phyloP scores from a whole-genome alignment of 2,888 invertebrate species.

The Ornithoptera alexandrae region DNA sequence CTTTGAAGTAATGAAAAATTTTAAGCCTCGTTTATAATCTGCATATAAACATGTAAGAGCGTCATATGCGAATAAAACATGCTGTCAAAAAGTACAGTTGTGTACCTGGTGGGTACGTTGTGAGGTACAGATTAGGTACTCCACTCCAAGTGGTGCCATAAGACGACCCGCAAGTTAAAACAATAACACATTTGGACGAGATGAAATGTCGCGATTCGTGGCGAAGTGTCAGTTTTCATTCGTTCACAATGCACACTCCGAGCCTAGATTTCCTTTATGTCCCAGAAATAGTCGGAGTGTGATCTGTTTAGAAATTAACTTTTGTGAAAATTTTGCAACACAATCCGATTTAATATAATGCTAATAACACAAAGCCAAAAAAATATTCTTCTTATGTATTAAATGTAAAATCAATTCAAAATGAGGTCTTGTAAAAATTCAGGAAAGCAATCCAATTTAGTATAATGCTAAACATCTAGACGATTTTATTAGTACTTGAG shows the following conservation, averaged over 20 bases:
- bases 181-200: slow-evolving; percentile 63
- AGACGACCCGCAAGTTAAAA: slow-evolving; percentile 59
- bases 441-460: not conserved
- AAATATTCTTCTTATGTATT: no score
- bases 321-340: slow-evolving; percentile 7
- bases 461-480: not conserved
- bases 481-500: no score
- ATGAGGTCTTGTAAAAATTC: slow-evolving; percentile 12
- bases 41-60: no score
- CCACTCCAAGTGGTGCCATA: slow-evolving; percentile 39
- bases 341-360: not conserved
- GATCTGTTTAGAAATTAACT: slow-evolving; percentile 22
- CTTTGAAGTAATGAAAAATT: no score
- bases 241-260: slow-evolving; percentile 30
- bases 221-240: slow-evolving; percentile 37
- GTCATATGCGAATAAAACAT: not conserved
- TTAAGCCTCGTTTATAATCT: no score
- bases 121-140: slow-evolving; percentile 20
- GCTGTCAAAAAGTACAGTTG: slow-evolving; percentile 19
- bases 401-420: not conserved
- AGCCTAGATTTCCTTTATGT: slow-evolving; percentile 34
- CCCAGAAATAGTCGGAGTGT: slow-evolving; percentile 15
- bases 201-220: slow-evolving; percentile 51
- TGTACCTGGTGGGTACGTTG: slow-evolving; percentile 1
- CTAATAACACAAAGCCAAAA: not conserved